phyloP scores from a whole-genome alignment of 2,113 vertebrate species.

The Amphiprion percula region DNA sequence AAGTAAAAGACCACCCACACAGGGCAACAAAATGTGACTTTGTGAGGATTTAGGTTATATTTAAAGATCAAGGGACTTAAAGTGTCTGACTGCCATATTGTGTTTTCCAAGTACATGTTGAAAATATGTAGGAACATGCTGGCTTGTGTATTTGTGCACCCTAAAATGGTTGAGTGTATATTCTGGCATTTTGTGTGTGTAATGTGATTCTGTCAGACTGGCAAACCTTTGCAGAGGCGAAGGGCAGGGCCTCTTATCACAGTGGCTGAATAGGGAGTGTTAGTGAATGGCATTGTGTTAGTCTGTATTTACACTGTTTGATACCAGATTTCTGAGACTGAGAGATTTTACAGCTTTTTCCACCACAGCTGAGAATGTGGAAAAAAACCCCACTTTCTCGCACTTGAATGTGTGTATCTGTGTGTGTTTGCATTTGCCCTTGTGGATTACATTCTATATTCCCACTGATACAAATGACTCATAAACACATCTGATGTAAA shows the following conservation, averaged over 20 bases:
- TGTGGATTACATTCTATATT: constrained; percentile 1
- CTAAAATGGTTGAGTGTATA: constrained; percentile 6
- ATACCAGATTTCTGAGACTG: constrained; percentile 45
- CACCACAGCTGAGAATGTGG: constrained; percentile 24
- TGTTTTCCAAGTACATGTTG: constrained; percentile 3
- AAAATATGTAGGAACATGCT: constrained; percentile 7
- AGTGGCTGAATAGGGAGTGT: constrained; percentile 35
- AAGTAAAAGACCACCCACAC: constrained; percentile 10
- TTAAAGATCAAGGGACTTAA: not conserved
- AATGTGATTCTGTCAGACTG: constrained; percentile 27
- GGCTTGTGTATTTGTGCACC: not conserved
- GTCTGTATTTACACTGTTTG: constrained; percentile 46
- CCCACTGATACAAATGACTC: constrained; percentile 32
- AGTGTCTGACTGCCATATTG: not conserved
- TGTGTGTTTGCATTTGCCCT: constrained; percentile 31
- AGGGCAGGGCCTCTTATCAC: constrained; percentile 24
- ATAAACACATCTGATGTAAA: constrained; percentile 12
- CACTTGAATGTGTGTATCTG: not conserved
- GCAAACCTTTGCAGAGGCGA: constrained; percentile 11
- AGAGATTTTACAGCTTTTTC: constrained; percentile 48
- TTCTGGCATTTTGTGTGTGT: constrained; percentile 22
- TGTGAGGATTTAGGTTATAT: not conserved
- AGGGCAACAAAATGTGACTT: not conserved
- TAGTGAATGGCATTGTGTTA: constrained; percentile 36
- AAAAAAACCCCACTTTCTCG: constrained; percentile 35